Evolutionary conservation across 2,797 vertebrate genomes (phyloP), one percentile per base, ranked within the genome.

Genomic region (Rhinoraja longicauda): DNA sequence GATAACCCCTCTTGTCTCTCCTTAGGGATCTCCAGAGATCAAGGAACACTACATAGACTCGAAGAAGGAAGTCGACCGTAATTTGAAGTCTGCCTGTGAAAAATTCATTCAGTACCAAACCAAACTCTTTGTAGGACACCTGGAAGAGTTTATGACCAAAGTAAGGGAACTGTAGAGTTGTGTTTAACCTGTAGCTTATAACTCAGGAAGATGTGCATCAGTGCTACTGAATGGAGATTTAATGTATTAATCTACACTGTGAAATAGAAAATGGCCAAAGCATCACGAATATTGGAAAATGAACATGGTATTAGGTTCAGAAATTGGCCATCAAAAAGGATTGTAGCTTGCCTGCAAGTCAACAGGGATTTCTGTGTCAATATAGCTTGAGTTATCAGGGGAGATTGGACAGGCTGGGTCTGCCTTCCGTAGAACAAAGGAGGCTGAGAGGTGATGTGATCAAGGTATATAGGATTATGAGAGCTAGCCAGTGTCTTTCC

Each of bases 31-130:
- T 93, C 98, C 98, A 6, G 98, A 99, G 96, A 99, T 99, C 95
- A 98, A 98, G 96, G 99, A 99, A 94, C 98, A 98, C 96, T 99
- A 98, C 95, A 97, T 99, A 0, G 98, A 99, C 96, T 99, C 99
- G 4, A 99, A 99, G 95, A 99, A 99, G 94, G 98, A 99, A 0
- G 99, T 99, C 93, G 99, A 99, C 95, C 97, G 98, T 45, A 97
- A 99, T 94, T 96, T 99, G 95, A 99, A 99, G 94, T 97, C 97
- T 39, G 98, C 98, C 93, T 99, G 99, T 93, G 99, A 99, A 95
- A 98, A 98, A 95, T 99, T 99, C 94, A 99, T 99, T 94, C 98
- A 99, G 96, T 98, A 99, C 96, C 98, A 98, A 96, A 99, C 97
- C 93, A 97, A 95, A 93, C 97, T 98, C 95, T 98, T 99, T 90